These are phyloP conservation scores for Paracyclopina nana DNA, from an alignment of 1,140 invertebrate species.

Conservation along the genomic window DNA sequence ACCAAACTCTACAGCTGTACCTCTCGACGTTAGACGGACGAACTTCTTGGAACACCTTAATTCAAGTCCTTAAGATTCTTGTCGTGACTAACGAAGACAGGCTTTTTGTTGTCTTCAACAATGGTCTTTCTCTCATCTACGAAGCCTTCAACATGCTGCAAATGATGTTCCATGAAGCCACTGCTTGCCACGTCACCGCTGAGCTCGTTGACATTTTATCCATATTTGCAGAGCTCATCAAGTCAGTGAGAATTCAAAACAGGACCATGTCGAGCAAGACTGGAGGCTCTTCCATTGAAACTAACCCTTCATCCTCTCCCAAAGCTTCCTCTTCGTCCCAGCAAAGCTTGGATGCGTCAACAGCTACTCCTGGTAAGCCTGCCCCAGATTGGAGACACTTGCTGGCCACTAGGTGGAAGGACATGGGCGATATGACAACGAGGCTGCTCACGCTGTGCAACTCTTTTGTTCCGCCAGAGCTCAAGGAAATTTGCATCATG, in stretches of 20 bases:
- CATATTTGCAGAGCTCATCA: constrained; percentile 47
- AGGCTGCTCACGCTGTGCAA: constrained; percentile 68
- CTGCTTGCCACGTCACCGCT: constrained; percentile 59
- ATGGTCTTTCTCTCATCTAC: constrained; percentile 63
- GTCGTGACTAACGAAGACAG: constrained; percentile 72
- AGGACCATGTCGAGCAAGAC: too few species aligned
- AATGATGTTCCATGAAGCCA: constrained; percentile 82
- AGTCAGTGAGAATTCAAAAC: constrained; percentile 22
- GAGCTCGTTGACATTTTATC: constrained; percentile 62
- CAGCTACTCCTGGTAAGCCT: too few species aligned
- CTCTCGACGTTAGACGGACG: constrained; percentile 52
- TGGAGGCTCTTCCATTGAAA: not conserved
- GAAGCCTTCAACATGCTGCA: constrained; percentile 73
- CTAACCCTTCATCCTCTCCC: constrained; percentile 22
- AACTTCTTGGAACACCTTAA: constrained; percentile 68
- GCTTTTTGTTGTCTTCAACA: constrained; percentile 63
- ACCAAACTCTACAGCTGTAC: constrained; percentile 60
- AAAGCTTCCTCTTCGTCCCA: constrained; percentile 42
- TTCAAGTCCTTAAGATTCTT: constrained; percentile 63
- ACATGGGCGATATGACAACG: constrained; percentile 58
- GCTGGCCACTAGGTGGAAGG: constrained; percentile 50
- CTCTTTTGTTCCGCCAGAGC: constrained; percentile 67
- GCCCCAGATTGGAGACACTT: too few species aligned
- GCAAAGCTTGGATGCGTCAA: constrained; percentile 37
- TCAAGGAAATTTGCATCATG: constrained; percentile 53